A percentile compares a stretch with the other conserved stretches of the same genome.
phyloP scores from a whole-genome alignment of 2,797 vertebrate species.

The Brachyalestes nurse region DNA sequence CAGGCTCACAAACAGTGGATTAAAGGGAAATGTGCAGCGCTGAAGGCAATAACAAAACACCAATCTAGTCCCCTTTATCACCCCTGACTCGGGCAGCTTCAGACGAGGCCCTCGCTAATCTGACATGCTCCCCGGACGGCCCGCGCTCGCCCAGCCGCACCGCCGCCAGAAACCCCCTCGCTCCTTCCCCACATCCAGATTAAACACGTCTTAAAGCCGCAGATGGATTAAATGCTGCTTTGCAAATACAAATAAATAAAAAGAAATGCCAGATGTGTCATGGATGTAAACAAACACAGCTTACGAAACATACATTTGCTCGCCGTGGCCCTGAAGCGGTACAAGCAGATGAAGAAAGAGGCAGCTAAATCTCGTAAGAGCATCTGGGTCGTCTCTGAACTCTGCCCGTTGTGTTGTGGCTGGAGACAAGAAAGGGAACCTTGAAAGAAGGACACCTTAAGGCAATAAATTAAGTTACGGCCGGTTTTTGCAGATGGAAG shows the following conservation, averaged over 20 bases:
- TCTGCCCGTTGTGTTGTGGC: too few relatives aligned
- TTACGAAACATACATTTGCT: background rate
- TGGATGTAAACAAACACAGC: constrained; percentile 28
- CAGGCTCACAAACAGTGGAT: constrained; percentile 50
- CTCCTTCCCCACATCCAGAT: constrained; percentile 32
- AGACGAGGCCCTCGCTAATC: constrained; percentile 28
- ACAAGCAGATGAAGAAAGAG: background rate
- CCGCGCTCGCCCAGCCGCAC: background rate
- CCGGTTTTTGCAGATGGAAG: too few relatives aligned
- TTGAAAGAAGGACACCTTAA: too few relatives aligned
- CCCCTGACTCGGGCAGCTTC: constrained; percentile 12
- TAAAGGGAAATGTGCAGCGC: constrained; percentile 34
- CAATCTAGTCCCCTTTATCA: constrained; percentile 34
- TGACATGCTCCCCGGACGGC: background rate
- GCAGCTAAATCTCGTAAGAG: background rate
- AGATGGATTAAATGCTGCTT: constrained; percentile 38
- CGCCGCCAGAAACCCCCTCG: constrained; percentile 3
- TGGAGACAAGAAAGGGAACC: background rate
- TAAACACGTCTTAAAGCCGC: constrained; percentile 28
- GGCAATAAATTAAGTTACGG: too few relatives aligned
- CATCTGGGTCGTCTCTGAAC: background rate
- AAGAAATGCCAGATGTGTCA: constrained; percentile 11
- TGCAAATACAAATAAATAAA: background rate
- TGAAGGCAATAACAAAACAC: constrained; percentile 39
- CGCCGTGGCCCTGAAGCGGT: background rate